Evolutionary conservation across 2,113 vertebrate species (phyloP).

Genomic region (Gallinago paraguaiae): DNA sequence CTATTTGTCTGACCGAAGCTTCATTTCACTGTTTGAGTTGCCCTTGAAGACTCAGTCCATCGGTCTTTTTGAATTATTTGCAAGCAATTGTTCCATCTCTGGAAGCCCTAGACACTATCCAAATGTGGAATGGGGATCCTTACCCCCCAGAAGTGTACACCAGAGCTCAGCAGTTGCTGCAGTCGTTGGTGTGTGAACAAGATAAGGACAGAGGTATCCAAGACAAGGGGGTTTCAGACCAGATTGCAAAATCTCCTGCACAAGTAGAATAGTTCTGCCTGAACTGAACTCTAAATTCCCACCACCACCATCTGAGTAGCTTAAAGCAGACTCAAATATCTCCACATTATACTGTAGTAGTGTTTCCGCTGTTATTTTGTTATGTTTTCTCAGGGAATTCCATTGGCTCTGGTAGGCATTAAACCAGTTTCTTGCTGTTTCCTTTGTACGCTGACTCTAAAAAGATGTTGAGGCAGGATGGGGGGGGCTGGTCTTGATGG

Average conservation of each 20-base stretch:
- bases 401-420: not conserved
- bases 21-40: not conserved
- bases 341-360: fast-evolving
- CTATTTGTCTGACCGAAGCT: not conserved
- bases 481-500: not conserved
- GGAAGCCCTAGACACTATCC: not conserved
- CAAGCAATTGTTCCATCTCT: not conserved
- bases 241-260: not conserved
- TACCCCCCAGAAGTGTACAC: fast-evolving
- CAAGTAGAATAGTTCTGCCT: not conserved
- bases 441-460: not conserved
- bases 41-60: not conserved
- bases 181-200: not conserved
- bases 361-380: not conserved
- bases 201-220: not conserved
- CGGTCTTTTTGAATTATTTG: not conserved
- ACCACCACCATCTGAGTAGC: fast-evolving
- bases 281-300: not conserved
- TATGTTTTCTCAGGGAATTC: not conserved
- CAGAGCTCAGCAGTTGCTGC: not conserved
- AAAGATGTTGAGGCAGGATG: not conserved
- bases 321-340: not conserved
- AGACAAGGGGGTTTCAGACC: not conserved
- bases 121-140: fast-evolving
- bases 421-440: not conserved